Conservation (phyloP, 2,113 vertebrate species). For the Cololabis saira region DNA sequence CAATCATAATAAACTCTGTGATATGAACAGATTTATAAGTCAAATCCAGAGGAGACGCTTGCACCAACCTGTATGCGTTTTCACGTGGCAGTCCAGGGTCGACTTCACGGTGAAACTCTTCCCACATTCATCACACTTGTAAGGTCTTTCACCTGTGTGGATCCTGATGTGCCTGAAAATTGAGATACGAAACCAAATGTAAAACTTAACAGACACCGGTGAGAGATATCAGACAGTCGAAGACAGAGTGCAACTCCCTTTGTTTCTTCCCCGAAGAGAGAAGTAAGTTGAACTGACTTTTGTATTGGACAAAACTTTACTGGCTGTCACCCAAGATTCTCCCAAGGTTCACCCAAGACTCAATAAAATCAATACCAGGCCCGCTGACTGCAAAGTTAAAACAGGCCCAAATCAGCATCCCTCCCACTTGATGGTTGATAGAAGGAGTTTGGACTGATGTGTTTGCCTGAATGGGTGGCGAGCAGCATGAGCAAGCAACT, state of each 20-base stretch:
- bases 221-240: not conserved
- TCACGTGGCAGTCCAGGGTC: conserved; percentile 93
- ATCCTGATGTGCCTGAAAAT: conserved; percentile 88
- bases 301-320: not conserved
- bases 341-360: too few relatives aligned
- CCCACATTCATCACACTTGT: conserved; percentile 91
- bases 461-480: too few relatives aligned
- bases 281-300: not conserved
- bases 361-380: too few relatives aligned
- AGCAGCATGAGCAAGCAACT: too few relatives aligned
- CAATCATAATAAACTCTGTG: too few relatives aligned
- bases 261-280: not conserved
- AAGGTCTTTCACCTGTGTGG: conserved; percentile 92
- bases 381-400: too few relatives aligned
- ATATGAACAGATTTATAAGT: too few relatives aligned
- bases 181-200: conserved; percentile 1
- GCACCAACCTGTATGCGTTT: conserved; percentile 90
- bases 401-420: too few relatives aligned
- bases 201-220: not conserved
- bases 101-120: conserved; percentile 95
- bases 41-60: too few relatives aligned
- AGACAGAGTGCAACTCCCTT: too few relatives aligned
- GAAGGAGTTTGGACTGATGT: too few relatives aligned
- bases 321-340: not conserved
- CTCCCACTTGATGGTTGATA: too few relatives aligned